These are phyloP conservation scores for Myanophis thanlyinensis DNA, from an alignment of 2,113 vertebrate species.

Conservation along the genomic window DNA sequence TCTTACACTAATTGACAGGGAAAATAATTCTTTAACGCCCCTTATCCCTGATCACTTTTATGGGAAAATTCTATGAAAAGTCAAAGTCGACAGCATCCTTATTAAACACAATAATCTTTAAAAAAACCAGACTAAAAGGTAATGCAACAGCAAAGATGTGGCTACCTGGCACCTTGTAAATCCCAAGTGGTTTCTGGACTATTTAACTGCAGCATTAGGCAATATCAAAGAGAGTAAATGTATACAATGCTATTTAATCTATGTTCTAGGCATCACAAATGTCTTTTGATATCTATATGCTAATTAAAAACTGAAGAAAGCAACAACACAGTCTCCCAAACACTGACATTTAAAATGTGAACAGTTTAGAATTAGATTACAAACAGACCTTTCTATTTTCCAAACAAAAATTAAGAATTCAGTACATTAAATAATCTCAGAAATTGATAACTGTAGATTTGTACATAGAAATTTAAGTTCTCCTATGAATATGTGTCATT, in stretches of 20 bases:
- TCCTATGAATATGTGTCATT: neutral
- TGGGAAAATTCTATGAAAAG: neutral
- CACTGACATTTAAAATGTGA: neutral
- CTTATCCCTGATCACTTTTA: slow-evolving; percentile 7
- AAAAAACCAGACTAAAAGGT: neutral
- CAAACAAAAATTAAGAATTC: neutral
- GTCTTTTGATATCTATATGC: neutral
- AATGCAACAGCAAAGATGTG: neutral
- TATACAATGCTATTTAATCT: neutral
- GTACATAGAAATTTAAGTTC: neutral
- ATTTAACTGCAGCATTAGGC: neutral
- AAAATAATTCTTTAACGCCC: neutral
- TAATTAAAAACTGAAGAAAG: neutral
- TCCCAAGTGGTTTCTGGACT: neutral
- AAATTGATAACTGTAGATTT: neutral
- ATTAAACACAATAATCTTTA: slow-evolving; percentile 12
- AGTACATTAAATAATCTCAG: neutral
- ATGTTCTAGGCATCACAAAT: neutral
- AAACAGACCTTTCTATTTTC: neutral
- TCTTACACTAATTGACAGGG: slow-evolving; percentile 7
- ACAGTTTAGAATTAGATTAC: neutral
- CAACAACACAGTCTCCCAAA: neutral
- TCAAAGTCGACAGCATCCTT: slow-evolving; percentile 12
- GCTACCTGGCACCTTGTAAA: neutral
- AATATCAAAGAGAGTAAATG: neutral